Evolutionary conservation across 2,797 vertebrate species (phyloP), one percentile per base, ranked within the genome.

Genomic region (Scarus forsteni): DNA sequence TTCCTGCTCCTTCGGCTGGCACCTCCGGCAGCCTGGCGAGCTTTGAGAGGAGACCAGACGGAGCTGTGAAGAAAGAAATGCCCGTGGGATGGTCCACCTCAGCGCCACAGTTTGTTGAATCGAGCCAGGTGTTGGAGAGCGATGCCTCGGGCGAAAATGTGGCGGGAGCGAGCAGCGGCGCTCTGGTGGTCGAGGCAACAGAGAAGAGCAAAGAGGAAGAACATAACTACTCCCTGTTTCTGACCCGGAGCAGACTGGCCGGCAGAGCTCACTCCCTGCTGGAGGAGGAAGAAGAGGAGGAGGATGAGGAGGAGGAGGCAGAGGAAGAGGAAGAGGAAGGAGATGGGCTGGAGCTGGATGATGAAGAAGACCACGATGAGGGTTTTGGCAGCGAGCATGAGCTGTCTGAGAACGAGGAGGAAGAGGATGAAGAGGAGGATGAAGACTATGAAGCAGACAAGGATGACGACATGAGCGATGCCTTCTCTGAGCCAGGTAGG

Each of bases 141-240:
- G 60, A 93, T 39, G 84, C 92, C 63, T 91, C 93, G 64, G 80
- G 90, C 8, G 94, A 63, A 66, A 78, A 80, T 19, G 89, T 75
- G 38, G 91, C 94, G 7, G 93, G 68, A 1, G 83, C 70, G 0
- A 70, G 95, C 12, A 86, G 91, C 8, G 85, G 92, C 66, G 66
- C 91, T 10, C 94, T 93, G 0, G 88, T 92, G 75, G 78, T 93
- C 34, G 79, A 97, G 85, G 88, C 94, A 42, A 92, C 93, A 0
- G 97, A 98, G 91, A 97, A 99, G 88, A 97, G 96, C 88, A 98
- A 99, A 70, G 97, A 99, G 90, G 97, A 99, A 88, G 98, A 99
- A 84, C 98, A 99, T 95, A 99, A 99, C 91, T 99, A 99, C 46
- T 99, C 98, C 5, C 95, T 99, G 57, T 99, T 99, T 85, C 93